A percentile compares a stretch with the other conserved stretches of the same genome.
Evolutionary conservation across 2,113 vertebrate genomes (phyloP).

Genomic region (Dromas ardeola): DNA sequence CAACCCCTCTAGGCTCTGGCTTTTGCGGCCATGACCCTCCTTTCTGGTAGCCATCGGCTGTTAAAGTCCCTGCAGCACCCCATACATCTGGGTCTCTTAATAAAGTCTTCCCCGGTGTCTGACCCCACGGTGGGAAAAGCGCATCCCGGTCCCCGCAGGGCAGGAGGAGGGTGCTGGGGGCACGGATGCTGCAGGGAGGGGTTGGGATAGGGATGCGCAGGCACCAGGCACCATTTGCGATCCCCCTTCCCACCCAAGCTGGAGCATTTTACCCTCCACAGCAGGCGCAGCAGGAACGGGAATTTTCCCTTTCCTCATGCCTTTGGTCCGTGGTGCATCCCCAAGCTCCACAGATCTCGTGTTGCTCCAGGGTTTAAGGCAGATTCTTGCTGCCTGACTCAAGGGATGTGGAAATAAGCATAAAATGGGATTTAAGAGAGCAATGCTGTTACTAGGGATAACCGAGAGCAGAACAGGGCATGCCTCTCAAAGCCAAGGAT

Average conservation of each 20-base stretch:
- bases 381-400: constrained; percentile 7
- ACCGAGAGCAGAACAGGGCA: background rate
- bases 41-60: background rate
- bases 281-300: background rate
- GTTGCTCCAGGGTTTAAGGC: background rate
- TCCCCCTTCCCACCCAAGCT: background rate
- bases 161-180: background rate
- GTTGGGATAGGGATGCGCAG: background rate
- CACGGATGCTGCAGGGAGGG: background rate
- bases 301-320: background rate
- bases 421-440: constrained; percentile 43
- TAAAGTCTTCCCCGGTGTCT: background rate
- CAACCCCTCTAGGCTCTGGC: background rate
- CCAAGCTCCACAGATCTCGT: background rate
- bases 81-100: background rate
- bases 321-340: background rate
- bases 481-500: background rate
- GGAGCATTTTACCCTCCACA: background rate
- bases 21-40: background rate
- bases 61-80: background rate
- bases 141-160: accelerated
- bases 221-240: background rate
- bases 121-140: accelerated
- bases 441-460: background rate
- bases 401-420: constrained; percentile 35